These are phyloP conservation scores for Dynastes grantii DNA, from an alignment of 2,888 invertebrate species.

Conservation along the genomic window DNA sequence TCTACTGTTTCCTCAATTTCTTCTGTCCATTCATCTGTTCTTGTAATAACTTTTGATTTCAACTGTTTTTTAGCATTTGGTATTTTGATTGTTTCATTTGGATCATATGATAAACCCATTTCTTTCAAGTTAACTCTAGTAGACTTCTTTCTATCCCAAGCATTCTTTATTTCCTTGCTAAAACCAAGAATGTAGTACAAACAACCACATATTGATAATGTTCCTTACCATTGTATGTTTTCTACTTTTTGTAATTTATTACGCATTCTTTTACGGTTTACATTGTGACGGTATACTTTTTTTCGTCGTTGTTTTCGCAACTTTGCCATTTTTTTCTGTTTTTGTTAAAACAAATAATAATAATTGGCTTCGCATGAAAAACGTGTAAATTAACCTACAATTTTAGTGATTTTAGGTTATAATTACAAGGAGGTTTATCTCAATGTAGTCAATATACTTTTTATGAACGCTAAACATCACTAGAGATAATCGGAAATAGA, in stretches of 20 bases:
- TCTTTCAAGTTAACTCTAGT: slow-evolving; percentile 81
- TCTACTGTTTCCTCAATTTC: slow-evolving; percentile 52
- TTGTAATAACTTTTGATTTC: slow-evolving; percentile 58
- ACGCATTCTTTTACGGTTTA: slow-evolving; percentile 82
- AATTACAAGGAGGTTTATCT: too few species aligned
- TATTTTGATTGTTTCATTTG: slow-evolving; percentile 82
- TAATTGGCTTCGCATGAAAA: too few species aligned
- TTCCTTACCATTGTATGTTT: slow-evolving; percentile 78
- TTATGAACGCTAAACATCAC: too few species aligned
- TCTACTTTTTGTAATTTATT: slow-evolving; percentile 79
- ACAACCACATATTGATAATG: background rate
- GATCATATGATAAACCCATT: slow-evolving; percentile 89
- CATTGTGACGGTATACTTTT: slow-evolving; percentile 80
- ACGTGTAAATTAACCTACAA: too few species aligned
- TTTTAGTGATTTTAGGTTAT: too few species aligned
- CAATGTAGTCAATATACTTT: too few species aligned
- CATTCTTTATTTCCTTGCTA: slow-evolving; percentile 81
- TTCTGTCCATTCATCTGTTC: slow-evolving; percentile 58
- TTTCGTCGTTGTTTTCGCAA: slow-evolving; percentile 75
- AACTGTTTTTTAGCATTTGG: slow-evolving; percentile 77
- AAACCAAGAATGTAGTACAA: background rate
- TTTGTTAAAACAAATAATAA: too few species aligned
- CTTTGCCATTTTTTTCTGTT: slow-evolving; percentile 69
- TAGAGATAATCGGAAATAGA: too few species aligned
- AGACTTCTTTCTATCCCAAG: slow-evolving; percentile 85